Percentiles rank a stretch among this genome's conserved stretches.
Conservation (phyloP, 2,113 vertebrate species). For the Boleophthalmus pectinirostris region DNA sequence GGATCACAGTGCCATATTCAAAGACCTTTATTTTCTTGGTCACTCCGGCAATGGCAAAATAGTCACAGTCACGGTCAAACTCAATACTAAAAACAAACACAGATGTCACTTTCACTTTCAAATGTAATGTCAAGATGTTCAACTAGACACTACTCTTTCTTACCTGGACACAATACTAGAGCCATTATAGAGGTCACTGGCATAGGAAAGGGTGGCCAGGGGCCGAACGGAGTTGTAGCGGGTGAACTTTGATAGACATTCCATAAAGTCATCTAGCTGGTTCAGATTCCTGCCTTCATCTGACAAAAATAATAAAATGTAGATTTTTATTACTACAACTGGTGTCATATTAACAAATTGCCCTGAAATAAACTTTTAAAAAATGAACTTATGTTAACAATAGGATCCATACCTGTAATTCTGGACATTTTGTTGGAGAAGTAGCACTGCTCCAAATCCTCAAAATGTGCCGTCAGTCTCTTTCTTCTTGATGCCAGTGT, state of each 20-base stretch:
- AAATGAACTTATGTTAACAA: neutral
- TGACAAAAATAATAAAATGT: conserved; percentile 53
- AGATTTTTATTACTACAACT: neutral
- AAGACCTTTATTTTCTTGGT: conserved; percentile 99
- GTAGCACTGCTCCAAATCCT: conserved; percentile 98
- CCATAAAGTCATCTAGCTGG: conserved; percentile 98
- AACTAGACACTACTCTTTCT: neutral
- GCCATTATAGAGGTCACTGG: conserved; percentile 97
- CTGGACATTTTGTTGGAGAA: conserved; percentile 97
- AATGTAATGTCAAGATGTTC: neutral
- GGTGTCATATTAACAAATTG: neutral
- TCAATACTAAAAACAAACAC: conserved; percentile 85
- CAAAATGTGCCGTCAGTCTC: conserved; percentile 95
- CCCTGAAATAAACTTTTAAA: neutral
- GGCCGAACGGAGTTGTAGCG: conserved; percentile 97
- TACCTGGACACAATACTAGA: conserved; percentile 99
- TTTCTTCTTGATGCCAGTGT: conserved; percentile 93
- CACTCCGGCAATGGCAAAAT: conserved; percentile 98
- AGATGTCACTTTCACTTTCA: neutral
- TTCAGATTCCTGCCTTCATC: conserved; percentile 94
- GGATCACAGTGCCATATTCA: conserved; percentile 98
- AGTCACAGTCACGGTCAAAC: conserved; percentile 99
- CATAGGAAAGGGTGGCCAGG: conserved; percentile 93
- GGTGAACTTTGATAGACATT: conserved; percentile 97
- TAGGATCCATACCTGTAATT: conserved; percentile 83